Conservation (phyloP, 2,113 vertebrate species). For the Zosterops borbonicus region DNA sequence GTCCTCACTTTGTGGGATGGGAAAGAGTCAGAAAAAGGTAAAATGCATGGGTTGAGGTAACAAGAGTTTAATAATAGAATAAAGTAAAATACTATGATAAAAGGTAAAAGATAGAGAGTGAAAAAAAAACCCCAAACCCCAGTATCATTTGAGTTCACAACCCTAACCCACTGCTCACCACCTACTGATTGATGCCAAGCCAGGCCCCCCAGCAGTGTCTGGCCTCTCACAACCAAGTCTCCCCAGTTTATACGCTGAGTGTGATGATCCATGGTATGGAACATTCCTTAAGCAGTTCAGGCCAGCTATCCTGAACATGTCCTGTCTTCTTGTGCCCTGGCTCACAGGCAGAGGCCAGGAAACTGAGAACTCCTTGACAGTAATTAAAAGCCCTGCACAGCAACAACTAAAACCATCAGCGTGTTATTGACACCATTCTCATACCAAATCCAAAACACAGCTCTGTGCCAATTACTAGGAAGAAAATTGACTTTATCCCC, state of each 20-base stretch:
- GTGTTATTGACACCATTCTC: background rate
- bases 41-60: background rate
- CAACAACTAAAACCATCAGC: background rate
- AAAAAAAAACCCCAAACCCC: background rate
- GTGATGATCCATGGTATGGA: background rate
- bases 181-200: background rate
- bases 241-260: accelerated
- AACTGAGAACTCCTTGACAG: background rate
- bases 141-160: background rate
- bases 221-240: background rate
- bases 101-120: background rate
- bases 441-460: background rate
- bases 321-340: background rate
- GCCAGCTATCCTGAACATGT: background rate
- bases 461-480: background rate
- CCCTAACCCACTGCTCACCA: background rate
- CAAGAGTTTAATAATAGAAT: background rate
- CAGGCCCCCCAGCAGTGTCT: accelerated
- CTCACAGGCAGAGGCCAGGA: background rate
- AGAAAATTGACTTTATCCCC: background rate
- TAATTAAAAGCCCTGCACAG: background rate
- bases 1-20: background rate
- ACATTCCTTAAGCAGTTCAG: background rate
- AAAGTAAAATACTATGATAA: background rate
- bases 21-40: background rate